phyloP scores from a whole-genome alignment of 2,113 vertebrate species.

The Myotis lucifugus region DNA sequence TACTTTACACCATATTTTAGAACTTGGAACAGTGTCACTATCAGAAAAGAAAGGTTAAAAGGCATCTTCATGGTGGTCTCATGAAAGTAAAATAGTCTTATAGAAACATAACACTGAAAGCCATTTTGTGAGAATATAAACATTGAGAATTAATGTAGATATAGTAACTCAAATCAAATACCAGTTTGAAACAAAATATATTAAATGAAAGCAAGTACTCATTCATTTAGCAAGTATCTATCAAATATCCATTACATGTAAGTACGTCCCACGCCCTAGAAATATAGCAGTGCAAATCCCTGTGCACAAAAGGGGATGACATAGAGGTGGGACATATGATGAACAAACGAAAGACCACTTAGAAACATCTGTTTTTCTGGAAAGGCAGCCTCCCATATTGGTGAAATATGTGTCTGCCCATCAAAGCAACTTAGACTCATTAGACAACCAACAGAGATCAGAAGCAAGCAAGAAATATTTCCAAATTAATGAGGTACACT shows the following conservation, averaged over 20 bases:
- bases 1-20: not conserved
- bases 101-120: conserved; percentile 19
- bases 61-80: not conserved
- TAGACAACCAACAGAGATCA: conserved; percentile 40
- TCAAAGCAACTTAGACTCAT: conserved; percentile 58
- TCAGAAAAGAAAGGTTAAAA: conserved; percentile 6
- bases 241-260: not conserved
- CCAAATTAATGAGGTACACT: not conserved
- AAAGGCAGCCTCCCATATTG: not conserved
- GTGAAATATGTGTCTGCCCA: conserved; percentile 43
- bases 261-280: not conserved
- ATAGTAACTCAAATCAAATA: not conserved
- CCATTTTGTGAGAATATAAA: conserved; percentile 17
- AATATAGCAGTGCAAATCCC: not conserved
- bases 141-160: not conserved
- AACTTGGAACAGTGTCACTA: not conserved
- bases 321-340: not conserved
- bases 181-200: conserved; percentile 11
- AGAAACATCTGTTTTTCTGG: conserved; percentile 46
- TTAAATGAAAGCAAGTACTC: not conserved
- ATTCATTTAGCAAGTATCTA: conserved; percentile 3
- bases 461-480: conserved; percentile 57
- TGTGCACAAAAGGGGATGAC: not conserved
- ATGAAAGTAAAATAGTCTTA: conserved; percentile 20
- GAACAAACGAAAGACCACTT: conserved; percentile 12